These are phyloP conservation scores for Euzophera pinguis DNA, from an alignment of 2,888 invertebrate genomes.

Conservation along the genomic window DNA sequence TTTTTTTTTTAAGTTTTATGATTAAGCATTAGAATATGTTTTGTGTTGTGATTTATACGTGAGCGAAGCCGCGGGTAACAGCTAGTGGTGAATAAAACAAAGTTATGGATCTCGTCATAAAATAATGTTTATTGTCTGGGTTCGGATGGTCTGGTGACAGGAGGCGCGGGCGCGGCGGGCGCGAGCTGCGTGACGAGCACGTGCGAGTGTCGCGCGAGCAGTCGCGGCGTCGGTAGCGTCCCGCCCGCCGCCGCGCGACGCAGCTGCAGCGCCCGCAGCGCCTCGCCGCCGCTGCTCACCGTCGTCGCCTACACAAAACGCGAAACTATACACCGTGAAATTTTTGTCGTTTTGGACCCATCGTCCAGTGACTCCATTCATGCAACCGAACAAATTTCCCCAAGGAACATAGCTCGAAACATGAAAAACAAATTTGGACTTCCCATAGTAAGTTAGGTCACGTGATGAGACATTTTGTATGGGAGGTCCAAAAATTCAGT, in stretches of 20 bases:
- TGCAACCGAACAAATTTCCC: no score
- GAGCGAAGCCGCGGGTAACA: no score
- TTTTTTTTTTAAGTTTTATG: no score
- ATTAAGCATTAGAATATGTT: no score
- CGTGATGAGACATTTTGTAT: no score
- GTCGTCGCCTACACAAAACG: neutral
- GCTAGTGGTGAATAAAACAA: constrained; percentile 7
- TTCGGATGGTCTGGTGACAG: constrained; percentile 42
- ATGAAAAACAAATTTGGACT: no score
- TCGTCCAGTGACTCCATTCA: no score
- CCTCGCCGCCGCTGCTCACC: constrained; percentile 60
- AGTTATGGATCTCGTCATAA: neutral
- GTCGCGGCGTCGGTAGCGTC: constrained; percentile 30
- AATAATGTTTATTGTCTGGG: constrained; percentile 25
- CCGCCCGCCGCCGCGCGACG: constrained; percentile 30
- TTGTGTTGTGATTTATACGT: no score
- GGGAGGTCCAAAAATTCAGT: no score
- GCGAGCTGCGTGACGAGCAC: constrained; percentile 53
- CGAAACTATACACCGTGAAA: no score
- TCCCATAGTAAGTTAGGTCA: no score
- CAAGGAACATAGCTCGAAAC: no score
- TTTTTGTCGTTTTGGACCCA: neutral
- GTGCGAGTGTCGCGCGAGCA: constrained; percentile 70
- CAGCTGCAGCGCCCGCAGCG: constrained; percentile 30
- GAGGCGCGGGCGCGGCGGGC: constrained; percentile 32